Evolutionary conservation across 2,797 vertebrate genomes (phyloP), one percentile per base, ranked within the genome.

Genomic region (Chloroceryle amazona): DNA sequence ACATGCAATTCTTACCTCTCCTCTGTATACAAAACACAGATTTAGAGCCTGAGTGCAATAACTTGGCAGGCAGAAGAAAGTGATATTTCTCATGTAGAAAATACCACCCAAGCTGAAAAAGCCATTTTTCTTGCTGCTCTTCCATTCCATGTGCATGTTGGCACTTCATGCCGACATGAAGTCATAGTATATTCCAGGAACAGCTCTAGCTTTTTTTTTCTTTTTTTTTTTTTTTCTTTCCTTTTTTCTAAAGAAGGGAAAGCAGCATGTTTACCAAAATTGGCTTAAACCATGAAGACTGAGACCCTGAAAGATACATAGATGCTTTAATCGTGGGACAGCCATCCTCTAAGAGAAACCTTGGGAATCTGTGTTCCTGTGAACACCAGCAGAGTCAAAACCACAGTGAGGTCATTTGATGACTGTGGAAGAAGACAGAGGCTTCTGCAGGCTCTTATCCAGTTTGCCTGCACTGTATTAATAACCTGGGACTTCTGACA

Each of bases 331-430:
- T 83, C 3, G 0, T 11, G 8, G 76, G 41, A 90, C 44, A 90
- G 72, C 66, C 26, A 91, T 67, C 39, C 26, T 96, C 51, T 86
- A 93, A 89, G 51, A 91, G 89, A 93, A 93, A 87, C 66, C 72
- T 78, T 79, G 89, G 61, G 80, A 96, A 96, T 94, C 74, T 67
- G 3, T 67, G 18, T 25, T 94, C 81, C 66, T 92, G 44, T 90
- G 89, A 97, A 96, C 83, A 88, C 66, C 89, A 94, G 55, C 66
- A 80, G 78, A 96, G 68, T 94, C 91, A 63, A 97, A 97, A 97
- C 92, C 93, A 96, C 96, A 94, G 88, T 96, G 96, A 97, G 66
- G 66, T 96, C 93, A 96, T 93, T 81, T 89, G 92, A 92, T 81
- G 84, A 90, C 62, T 95, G 51, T 55, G 74, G 95, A 97, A 93